A percentile compares a stretch with the other conserved stretches of the same genome.
Evolutionary conservation across 2,797 vertebrate species (phyloP).

Genomic region (Anniella stebbinsi): DNA sequence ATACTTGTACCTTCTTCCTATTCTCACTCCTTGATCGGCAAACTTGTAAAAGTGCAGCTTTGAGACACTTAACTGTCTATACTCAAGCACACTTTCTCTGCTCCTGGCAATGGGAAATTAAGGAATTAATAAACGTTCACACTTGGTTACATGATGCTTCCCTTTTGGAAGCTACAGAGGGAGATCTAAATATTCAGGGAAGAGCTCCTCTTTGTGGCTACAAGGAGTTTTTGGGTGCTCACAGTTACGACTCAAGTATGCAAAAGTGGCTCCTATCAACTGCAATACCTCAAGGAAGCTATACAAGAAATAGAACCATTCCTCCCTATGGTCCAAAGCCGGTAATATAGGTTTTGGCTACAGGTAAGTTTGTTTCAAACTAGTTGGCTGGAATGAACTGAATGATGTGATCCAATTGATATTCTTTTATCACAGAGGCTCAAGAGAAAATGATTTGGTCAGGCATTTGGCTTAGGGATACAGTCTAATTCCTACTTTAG

Average conservation of each 20-base stretch:
- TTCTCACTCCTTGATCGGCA: slow-evolving; percentile 14
- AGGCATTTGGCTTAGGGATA: slow-evolving; percentile 63
- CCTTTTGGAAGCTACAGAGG: background rate
- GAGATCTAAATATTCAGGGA: background rate
- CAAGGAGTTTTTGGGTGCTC: background rate
- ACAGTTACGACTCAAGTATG: background rate
- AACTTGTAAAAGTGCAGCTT: background rate
- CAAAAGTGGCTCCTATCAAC: background rate
- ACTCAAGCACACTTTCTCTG: background rate
- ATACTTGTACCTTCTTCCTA: background rate
- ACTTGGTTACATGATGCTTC: slow-evolving; percentile 1
- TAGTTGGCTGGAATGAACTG: slow-evolving; percentile 65
- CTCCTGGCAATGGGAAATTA: background rate
- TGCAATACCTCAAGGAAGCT: background rate
- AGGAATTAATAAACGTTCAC: background rate
- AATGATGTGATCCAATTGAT: slow-evolving; percentile 48
- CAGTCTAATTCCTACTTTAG: slow-evolving; percentile 46
- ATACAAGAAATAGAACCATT: background rate
- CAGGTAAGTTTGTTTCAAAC: slow-evolving; percentile 60
- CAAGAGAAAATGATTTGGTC: slow-evolving; percentile 53
- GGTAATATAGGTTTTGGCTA: too few species aligned
- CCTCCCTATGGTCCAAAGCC: background rate
- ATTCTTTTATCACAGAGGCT: slow-evolving; percentile 14
- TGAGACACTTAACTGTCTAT: background rate
- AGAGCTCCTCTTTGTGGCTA: background rate